A percentile compares a stretch with the other conserved stretches of the same genome.
Conservation (phyloP, 2,888 invertebrate genomes). For the Amiota minor region DNA sequence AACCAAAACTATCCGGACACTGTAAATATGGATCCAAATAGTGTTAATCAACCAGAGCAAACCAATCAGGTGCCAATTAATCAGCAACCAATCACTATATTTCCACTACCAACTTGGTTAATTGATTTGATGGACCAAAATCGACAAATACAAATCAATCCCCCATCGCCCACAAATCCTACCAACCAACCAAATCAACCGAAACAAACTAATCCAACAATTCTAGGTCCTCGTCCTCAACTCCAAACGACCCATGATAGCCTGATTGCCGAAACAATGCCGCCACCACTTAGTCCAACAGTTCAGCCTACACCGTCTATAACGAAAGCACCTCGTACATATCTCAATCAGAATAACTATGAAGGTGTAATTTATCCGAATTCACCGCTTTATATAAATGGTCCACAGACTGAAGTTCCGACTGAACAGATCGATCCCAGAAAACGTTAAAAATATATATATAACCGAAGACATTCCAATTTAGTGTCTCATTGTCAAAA, state of each 20-base stretch:
- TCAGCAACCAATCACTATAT: neutral
- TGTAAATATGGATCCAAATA: neutral
- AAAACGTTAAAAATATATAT: conserved; percentile 36
- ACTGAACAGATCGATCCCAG: conserved; percentile 48
- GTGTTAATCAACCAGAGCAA: no score
- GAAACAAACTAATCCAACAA: neutral
- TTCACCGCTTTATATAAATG: conserved; percentile 40
- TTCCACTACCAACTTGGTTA: conserved; percentile 18
- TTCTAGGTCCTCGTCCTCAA: neutral
- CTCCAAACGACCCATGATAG: conserved; percentile 32
- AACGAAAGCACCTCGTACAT: neutral
- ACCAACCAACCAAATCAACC: conserved; percentile 2
- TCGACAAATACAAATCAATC: no score
- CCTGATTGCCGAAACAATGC: conserved; percentile 46
- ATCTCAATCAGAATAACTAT: neutral
- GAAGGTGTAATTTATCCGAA: conserved; percentile 48
- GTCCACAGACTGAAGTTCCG: conserved; percentile 17
- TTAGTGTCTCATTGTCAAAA: conserved; percentile 7
- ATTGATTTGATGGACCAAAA: no score
- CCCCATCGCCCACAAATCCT: neutral
- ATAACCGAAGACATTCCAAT: neutral
- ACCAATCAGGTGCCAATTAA: neutral
- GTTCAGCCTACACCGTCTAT: conserved; percentile 32
- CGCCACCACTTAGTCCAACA: conserved; percentile 45
- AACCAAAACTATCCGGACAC: neutral